Base-by-base conservation (phyloP, 2,888 invertebrate species). In the Sphaerophoria taeniata region DNA sequence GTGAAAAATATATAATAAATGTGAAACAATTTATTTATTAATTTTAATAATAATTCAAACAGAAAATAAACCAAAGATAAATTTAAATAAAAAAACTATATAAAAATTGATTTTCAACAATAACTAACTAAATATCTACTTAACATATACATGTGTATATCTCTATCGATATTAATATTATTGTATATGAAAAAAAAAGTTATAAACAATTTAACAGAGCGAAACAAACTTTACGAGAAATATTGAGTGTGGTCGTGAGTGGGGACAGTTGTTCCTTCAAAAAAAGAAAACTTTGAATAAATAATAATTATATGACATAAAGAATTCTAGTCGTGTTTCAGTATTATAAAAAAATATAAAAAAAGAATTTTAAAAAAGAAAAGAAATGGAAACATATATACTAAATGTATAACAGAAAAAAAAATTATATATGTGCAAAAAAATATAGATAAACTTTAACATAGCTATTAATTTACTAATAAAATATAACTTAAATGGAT, bases 321-420 rank as follows among this genome's bases (percentile, higher is more conserved):
- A 81, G 58, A 85, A 76, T 85, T 85, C 85, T 85, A 85, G 85
- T 85, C 85, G 85, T 85, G 85, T 85, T 85, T 85, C 85, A 85
- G 85, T 85, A 85, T 85, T 85, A 85, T 81, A 81, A 85, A 69
- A 74, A 76, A 56, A 73, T 76, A 56, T 36, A 31, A 2, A 55
- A 14, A 69, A 75, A 49, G 36, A 24, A n/a, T 53, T 65, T 51
- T 24, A 51, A 49, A 76, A 47, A 39, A 45, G 47, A 9, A 33
- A 65, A 69, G 53, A 65, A 24, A 55, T 9, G 9, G 9, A 39
- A 47, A 67, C 36, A 70, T 11, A 58, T 58, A 58, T 12, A 49
- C 49, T 56, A 47, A 58, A 76, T 69, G 56, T 56, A 34, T 56
- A 70, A 34, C 55, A 70, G 34, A 56, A 69, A 55, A 49, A 61